These are phyloP conservation scores for Galeruca laticollis DNA, from an alignment of 2,888 invertebrate genomes.

Conservation along the genomic window DNA sequence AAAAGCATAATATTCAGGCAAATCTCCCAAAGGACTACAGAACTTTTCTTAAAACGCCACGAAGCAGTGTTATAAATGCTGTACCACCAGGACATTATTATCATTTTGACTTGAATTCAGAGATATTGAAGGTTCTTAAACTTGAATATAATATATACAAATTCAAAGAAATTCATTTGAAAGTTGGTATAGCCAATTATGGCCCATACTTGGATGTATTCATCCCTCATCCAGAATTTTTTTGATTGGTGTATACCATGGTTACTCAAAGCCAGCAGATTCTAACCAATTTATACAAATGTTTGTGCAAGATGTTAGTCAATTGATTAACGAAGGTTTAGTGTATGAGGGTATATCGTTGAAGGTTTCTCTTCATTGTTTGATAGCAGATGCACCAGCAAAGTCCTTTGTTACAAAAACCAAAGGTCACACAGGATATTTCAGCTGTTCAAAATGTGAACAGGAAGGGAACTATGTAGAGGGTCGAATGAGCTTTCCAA, in stretches of 20 bases:
- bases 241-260: conserved; percentile 21
- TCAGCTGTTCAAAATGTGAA: conserved; percentile 24
- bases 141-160: conserved; percentile 19
- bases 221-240: conserved; percentile 14
- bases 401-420: conserved; percentile 20
- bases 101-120: conserved; percentile 20
- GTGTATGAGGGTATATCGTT: conserved; percentile 9
- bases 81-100: conserved; percentile 20
- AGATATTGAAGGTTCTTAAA: conserved; percentile 19
- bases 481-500: conserved; percentile 23
- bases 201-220: conserved; percentile 23
- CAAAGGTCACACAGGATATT: conserved; percentile 24
- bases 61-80: conserved; percentile 17
- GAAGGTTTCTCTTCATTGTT: conserved; percentile 20
- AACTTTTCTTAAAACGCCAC: conserved; percentile 18
- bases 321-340: conserved; percentile 20
- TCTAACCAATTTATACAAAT: conserved; percentile 21
- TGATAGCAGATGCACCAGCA: conserved; percentile 17
- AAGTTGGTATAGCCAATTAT: conserved; percentile 20
- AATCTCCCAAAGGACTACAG: conserved; percentile 21
- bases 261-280: conserved; percentile 18
- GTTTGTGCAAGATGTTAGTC: conserved; percentile 16
- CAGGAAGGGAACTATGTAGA: conserved; percentile 16
- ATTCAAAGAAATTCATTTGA: conserved; percentile 14
- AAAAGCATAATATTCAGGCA: conserved; percentile 18